A percentile compares a stretch with the other conserved stretches of the same genome.
Evolutionary conservation across 2,797 vertebrate species (phyloP).

Genomic region (Etheostoma perlongum): DNA sequence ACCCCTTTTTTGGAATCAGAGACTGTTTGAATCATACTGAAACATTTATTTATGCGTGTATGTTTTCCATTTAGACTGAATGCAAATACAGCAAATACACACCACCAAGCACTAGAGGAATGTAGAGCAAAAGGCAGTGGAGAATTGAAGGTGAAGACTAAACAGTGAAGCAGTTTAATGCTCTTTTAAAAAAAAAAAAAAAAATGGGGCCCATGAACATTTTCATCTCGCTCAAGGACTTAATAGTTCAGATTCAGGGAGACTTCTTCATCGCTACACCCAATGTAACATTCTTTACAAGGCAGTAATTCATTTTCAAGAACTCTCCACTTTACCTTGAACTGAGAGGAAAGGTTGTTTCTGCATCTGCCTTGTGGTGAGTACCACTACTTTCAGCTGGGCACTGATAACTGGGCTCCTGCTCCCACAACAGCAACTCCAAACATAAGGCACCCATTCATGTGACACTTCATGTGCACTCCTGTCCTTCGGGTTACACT

Average conservation of each 20-base stretch:
- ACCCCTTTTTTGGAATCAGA: slow-evolving; percentile 48
- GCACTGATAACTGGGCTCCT: slow-evolving; percentile 34
- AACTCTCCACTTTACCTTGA: slow-evolving; percentile 45
- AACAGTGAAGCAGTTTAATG: slow-evolving; percentile 62
- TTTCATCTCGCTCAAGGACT: slow-evolving; percentile 3
- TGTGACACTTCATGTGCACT: slow-evolving; percentile 54
- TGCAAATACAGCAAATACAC: slow-evolving; percentile 98
- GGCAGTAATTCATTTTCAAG: slow-evolving; percentile 48
- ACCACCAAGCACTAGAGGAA: slow-evolving; percentile 91
- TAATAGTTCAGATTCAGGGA: slow-evolving; percentile 22
- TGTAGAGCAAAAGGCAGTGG: slow-evolving; percentile 78
- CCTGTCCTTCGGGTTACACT: slow-evolving; percentile 42
- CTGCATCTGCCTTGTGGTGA: slow-evolving; percentile 39
- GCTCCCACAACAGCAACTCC: slow-evolving; percentile 51
- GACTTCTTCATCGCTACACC: neutral
- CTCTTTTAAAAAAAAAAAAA: slow-evolving; percentile 50
- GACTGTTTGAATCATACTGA: slow-evolving; percentile 76
- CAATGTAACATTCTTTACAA: slow-evolving; percentile 54
- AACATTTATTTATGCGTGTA: slow-evolving; percentile 91
- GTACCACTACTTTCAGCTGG: slow-evolving; percentile 44
- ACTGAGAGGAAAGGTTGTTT: slow-evolving; percentile 36
- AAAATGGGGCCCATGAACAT: slow-evolving; percentile 38
- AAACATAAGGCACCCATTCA: slow-evolving; percentile 79
- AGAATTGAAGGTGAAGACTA: slow-evolving; percentile 83
- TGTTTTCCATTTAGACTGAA: slow-evolving; percentile 93